Evolutionary conservation across 2,797 vertebrate species (phyloP), one percentile per base, ranked within the genome.

Genomic region (Ctenochaetus hawaiiensis): DNA sequence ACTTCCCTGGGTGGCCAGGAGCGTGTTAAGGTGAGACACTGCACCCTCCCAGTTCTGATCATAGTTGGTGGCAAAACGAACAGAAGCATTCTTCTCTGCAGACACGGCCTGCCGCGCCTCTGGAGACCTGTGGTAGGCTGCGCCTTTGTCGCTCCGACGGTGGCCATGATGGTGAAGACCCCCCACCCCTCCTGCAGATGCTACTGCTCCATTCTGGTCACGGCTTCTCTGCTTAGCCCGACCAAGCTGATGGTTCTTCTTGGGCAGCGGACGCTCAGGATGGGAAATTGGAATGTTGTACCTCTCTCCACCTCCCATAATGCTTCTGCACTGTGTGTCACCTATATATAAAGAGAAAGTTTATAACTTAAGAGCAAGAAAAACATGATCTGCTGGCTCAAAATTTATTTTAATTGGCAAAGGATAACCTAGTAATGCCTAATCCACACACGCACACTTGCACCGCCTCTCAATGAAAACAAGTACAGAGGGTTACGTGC

Each of bases 231-330:
- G 96, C 91, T 97, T 96, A 64, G 89, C 94, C 63, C 94, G 90
- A 85, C 96, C 95, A 60, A 96, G 92, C 41, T 96, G 96, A 0
- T 97, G 96, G 90, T 96, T 97, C 92, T 96, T 99, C 94, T 95
- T 95, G 45, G 96, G 94, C 74, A 95, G 92, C 63, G 87, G 89
- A 75, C 95, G 96, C 92, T 97, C 96, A 45, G 96, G 92, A 49
- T 97, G 97, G 87, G 96, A 93, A 91, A 95, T 91, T 94, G 97
- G 96, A 97, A 98, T 96, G 96, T 96, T 97, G 94, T 95, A 97
- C 83, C 97, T 96, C 91, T 99, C 98, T 91, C 98, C 97, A 82
- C 98, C 98, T 81, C 97, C 98, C 98, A 99, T 99, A 87, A 93
- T 97, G 93, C 92, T 91, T 86, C 91, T 93, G 90, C 74, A 82